phyloP scores from a whole-genome alignment of 2,797 vertebrate species.

The Gallinago nigripennis region DNA sequence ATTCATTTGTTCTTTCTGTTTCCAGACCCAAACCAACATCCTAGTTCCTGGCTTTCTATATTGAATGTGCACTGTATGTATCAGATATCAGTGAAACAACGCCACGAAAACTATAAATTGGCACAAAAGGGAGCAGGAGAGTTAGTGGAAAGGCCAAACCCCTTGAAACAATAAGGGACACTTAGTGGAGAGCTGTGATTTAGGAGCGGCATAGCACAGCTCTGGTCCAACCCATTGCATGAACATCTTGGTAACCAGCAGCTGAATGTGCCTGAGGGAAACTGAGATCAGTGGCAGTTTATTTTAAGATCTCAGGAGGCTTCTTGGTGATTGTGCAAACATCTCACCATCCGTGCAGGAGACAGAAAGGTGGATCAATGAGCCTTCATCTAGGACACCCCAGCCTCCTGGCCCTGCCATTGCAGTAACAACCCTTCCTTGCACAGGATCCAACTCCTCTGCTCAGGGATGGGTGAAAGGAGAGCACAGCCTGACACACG shows the following conservation, averaged over 20 bases:
- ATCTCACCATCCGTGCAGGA: neutral
- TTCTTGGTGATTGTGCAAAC: neutral
- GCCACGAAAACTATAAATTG: neutral
- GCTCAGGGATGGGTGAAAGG: neutral
- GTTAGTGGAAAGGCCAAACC: neutral
- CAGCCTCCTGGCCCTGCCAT: neutral
- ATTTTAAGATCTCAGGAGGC: neutral
- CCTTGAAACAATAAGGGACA: neutral
- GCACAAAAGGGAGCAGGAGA: neutral
- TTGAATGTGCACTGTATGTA: rapidly evolving
- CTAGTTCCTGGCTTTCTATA: neutral
- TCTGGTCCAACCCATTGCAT: neutral
- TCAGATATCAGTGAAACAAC: neutral
- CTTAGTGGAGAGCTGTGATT: neutral
- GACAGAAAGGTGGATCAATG: neutral
- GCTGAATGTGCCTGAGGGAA: neutral
- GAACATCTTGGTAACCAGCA: neutral
- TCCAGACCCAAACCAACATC: neutral
- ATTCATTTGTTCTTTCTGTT: rapidly evolving
- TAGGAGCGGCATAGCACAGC: neutral
- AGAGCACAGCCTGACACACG: rapidly evolving
- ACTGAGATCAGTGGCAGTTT: neutral
- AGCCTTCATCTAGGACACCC: neutral
- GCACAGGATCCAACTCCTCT: neutral
- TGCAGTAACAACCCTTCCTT: neutral